These are phyloP conservation scores for Pteropus alecto DNA, from an alignment of 2,113 vertebrate genomes.

Conservation along the genomic window DNA sequence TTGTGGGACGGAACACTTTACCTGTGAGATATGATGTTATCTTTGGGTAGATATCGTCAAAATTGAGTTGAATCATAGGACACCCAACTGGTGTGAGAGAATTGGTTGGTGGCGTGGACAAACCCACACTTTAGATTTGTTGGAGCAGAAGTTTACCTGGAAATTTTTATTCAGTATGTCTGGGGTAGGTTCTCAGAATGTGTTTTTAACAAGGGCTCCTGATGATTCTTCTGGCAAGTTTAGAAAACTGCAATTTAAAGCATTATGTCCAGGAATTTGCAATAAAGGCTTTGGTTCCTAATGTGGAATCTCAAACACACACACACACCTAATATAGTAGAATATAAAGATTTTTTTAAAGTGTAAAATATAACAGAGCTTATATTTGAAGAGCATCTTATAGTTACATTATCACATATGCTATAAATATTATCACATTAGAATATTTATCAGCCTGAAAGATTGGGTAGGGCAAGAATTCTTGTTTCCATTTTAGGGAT, in stretches of 20 bases:
- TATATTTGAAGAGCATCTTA: slow-evolving; percentile 29
- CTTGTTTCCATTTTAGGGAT: background rate
- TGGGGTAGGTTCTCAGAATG: background rate
- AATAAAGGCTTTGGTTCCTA: background rate
- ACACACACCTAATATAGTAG: background rate
- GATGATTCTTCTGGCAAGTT: background rate
- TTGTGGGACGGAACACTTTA: background rate
- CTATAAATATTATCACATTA: background rate
- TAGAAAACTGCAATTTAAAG: background rate
- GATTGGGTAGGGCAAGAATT: background rate
- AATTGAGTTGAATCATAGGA: background rate
- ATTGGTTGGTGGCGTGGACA: background rate
- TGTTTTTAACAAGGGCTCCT: background rate
- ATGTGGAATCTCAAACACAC: background rate
- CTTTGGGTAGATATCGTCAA: background rate
- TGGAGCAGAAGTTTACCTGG: background rate
- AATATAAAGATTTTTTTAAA: background rate
- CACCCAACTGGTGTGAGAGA: background rate
- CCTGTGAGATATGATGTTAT: background rate
- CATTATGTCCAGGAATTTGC: background rate
- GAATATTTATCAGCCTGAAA: background rate
- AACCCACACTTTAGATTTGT: background rate
- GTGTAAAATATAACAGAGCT: slow-evolving; percentile 1
- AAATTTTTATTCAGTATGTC: background rate
- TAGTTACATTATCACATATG: background rate